phyloP scores from a whole-genome alignment of 1,140 invertebrate genomes.

The Zophobas atratus region DNA sequence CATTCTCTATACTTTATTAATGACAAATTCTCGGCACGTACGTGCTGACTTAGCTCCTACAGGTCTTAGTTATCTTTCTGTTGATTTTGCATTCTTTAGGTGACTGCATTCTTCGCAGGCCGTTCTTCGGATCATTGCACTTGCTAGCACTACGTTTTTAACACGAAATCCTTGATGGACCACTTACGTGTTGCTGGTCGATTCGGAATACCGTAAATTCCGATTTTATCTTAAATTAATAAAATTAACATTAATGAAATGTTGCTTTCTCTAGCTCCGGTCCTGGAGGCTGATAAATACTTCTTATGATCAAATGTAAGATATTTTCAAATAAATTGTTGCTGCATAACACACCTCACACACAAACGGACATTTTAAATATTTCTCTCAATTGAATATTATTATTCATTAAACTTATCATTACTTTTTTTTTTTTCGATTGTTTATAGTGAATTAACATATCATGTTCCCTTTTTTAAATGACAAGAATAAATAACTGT shows the following conservation, averaged over 20 bases:
- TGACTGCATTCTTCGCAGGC: constrained; percentile 61
- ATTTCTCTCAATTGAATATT: constrained; percentile 33
- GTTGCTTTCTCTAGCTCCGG: constrained; percentile 46
- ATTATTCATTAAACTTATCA: constrained; percentile 28
- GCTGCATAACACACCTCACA: constrained; percentile 21
- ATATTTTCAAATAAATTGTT: constrained; percentile 38
- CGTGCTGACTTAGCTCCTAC: constrained; percentile 48
- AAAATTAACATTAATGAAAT: constrained; percentile 52
- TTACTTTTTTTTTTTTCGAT: constrained; percentile 31
- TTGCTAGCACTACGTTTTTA: constrained; percentile 57
- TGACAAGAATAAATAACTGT: constrained; percentile 27
- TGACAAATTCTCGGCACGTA: constrained; percentile 48
- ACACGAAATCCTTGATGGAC: constrained; percentile 58
- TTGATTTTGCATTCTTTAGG: constrained; percentile 61
- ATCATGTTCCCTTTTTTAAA: constrained; percentile 12
- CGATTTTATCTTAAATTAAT: constrained; percentile 51
- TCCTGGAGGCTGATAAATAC: constrained; percentile 40
- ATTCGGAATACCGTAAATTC: constrained; percentile 48
- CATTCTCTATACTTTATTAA: constrained; percentile 46
- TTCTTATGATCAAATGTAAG: constrained; percentile 30
- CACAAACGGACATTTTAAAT: constrained; percentile 30
- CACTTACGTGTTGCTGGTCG: constrained; percentile 49
- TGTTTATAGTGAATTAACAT: constrained; percentile 30
- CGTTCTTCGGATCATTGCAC: constrained; percentile 61
- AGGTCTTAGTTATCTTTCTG: constrained; percentile 58